phyloP scores from a whole-genome alignment of 2,888 invertebrate genomes.

The Drosophila picticornis region DNA sequence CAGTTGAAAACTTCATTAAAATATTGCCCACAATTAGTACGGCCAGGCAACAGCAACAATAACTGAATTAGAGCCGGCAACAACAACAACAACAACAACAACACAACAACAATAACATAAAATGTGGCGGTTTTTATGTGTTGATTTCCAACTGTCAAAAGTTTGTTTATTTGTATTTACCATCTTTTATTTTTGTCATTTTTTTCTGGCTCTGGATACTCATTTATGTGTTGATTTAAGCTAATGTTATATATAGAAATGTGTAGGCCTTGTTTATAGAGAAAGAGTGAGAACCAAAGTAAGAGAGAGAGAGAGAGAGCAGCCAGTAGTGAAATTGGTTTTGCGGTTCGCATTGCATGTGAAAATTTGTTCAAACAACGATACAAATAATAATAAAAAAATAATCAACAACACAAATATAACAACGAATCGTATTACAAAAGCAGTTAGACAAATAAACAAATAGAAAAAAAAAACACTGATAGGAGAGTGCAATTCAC shows the following conservation, averaged over 20 bases:
- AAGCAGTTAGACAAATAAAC: constrained; percentile 76
- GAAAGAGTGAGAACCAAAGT: background rate
- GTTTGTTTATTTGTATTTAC: constrained; percentile 60
- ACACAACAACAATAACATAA: constrained; percentile 20
- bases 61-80: constrained; percentile 6
- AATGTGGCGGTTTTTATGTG: constrained; percentile 32
- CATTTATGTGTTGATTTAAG: constrained; percentile 53
- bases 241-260: constrained; percentile 57
- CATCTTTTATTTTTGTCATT: constrained; percentile 28
- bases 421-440: constrained; percentile 73
- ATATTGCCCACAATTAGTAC: constrained; percentile 63
- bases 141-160: constrained; percentile 72
- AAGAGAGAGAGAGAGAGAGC: background rate
- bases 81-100: constrained; percentile 25
- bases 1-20: constrained; percentile 72
- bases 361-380: constrained; percentile 73
- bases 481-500: constrained; percentile 23
- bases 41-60: constrained; percentile 21
- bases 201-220: constrained; percentile 33
- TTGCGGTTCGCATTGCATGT: constrained; percentile 63
- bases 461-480: constrained; percentile 33
- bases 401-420: constrained; percentile 74
- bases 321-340: constrained; percentile 3
- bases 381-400: constrained; percentile 73
- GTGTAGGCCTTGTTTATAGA: constrained; percentile 8